Base-by-base conservation (phyloP, 2,888 invertebrate genomes). In the Yponomeuta malinellus region DNA sequence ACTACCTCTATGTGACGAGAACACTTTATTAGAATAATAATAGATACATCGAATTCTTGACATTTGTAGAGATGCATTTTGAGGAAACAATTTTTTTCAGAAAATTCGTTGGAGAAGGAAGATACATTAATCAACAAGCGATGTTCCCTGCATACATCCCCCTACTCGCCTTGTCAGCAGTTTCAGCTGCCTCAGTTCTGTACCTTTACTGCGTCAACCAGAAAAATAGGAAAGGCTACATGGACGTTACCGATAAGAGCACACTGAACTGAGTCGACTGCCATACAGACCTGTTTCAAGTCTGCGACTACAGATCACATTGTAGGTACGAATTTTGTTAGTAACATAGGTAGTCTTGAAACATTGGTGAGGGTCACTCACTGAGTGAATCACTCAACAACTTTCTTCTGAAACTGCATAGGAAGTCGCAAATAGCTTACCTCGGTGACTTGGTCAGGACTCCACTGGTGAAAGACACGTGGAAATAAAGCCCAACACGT, bases 161-260 rank as follows among this genome's bases (percentile, higher is more conserved):
- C 0, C 73, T 90, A 70, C 67, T 89, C n/a, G 78, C 79, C 10
- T 90, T 91, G 90, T 79, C 87, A 1, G 83, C 85, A 0, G 83
- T 89, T 10, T 90, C 90, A 0, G 88, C 86, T 2, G 73, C 87
- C 3, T 90, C 90, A 0, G 84, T 89, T 0, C 52, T 89, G 29
- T 88, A 78, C 74, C 77, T 91, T 48, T 90, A 87, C 74, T 90
- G 90, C 81, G 87, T 87, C 76, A 86, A 80, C 72, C 76, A 82
- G 73, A 74, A 77, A 0, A 79, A 77, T 72, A 77, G 81, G 65
- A 85, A 85, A 78, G 91, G 91, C 0, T 91, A 91, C 74, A 84
- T 89, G 79, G 87, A 89, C 72, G 91, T 90, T 1, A 78, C 80
- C 1, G 84, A 87, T 74, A 90, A 88, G 75, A 59, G 8, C 52